Base-by-base conservation (phyloP, 2,113 vertebrate species). In the Phyllostomus hastatus region DNA sequence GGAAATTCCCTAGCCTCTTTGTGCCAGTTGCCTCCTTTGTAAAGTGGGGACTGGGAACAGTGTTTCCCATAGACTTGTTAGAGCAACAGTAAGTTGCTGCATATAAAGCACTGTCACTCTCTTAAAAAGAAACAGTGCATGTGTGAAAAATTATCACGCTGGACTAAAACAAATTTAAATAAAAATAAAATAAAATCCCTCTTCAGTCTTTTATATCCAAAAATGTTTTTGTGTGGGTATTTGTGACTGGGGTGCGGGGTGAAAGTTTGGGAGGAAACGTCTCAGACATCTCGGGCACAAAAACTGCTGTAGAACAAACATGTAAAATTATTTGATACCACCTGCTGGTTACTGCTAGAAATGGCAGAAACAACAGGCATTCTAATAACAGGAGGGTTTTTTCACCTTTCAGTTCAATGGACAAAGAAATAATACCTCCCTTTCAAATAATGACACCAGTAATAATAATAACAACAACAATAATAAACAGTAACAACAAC, bases 281-380 rank as follows among this genome's bases (percentile, higher is more conserved):
- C 6, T 85, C 26, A 72, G 10, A 75, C 46, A 3, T 59, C 6
- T 85, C 26, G 67, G 8, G 7, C 54, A 48, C 24, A 67, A 50
- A 90, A 67, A 31, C 28, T 54, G 41, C 22, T 69, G 46, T 0
- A 88, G 14, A 67, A 85, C 8, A 91, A 15, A 70, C 81, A 91
- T 92, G n/a, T n/a, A 80, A 91, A 92, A 96, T 50, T 94, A 88
- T 95, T 88, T 95, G 94, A 96, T 94, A 97, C 97, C 96, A 97
- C 95, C 97, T 97, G 91, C 96, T 98, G 96, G 96, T 48, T 89
- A 95, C 57, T 91, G 67, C 2, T 94, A 89, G 94, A 95, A 96
- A 94, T 80, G 31, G 41, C 91, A 96, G 85, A 93, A 92, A 50
- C 19, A 82, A 24, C n/a, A 93, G 38, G 38, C 31, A 69, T 54